phyloP scores from a whole-genome alignment of 2,797 vertebrate genomes.

The Gymnothorax javanicus region DNA sequence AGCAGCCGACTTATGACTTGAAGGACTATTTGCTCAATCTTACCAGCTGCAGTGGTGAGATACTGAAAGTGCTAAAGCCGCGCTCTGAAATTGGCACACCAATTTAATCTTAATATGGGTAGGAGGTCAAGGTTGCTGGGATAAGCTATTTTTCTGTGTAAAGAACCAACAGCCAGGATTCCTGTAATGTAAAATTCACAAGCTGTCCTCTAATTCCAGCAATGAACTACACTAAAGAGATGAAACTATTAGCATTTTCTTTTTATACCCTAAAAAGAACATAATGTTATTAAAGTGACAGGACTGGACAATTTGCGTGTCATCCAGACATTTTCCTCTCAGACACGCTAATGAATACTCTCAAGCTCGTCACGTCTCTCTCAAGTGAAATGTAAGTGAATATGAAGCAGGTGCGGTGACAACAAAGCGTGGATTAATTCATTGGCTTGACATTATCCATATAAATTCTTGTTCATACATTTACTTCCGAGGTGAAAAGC shows the following conservation, averaged over 20 bases:
- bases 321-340: background rate
- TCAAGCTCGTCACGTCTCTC: background rate
- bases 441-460: background rate
- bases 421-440: background rate
- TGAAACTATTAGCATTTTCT: background rate
- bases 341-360: background rate
- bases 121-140: background rate
- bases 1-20: background rate
- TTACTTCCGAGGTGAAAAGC: constrained; percentile 31
- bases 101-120: background rate
- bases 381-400: background rate
- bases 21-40: background rate
- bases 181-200: background rate
- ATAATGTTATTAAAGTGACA: background rate
- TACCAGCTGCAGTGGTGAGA: background rate
- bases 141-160: background rate
- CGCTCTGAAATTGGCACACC: background rate
- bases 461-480: constrained; percentile 22
- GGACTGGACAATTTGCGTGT: background rate
- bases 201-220: background rate
- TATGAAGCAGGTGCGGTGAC: background rate
- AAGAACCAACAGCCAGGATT: background rate
- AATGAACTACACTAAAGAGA: background rate
- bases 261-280: background rate
- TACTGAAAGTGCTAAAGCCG: background rate